phyloP scores from a whole-genome alignment of 2,888 invertebrate genomes.

The Pyrocoelia pectoralis region DNA sequence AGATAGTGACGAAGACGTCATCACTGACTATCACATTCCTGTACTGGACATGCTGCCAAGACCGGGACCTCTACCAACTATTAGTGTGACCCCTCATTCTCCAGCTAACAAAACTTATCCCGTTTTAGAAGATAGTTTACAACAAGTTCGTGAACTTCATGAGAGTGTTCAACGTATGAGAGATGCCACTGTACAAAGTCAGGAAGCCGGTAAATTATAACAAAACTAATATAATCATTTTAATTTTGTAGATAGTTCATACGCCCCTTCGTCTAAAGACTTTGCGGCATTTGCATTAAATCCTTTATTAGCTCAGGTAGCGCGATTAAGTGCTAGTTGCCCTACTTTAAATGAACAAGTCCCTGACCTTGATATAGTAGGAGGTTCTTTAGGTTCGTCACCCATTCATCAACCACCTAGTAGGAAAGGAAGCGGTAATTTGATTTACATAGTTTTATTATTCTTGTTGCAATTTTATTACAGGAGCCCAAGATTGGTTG shows the following conservation, averaged over 20 bases:
- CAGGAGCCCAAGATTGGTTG: conserved; percentile 59
- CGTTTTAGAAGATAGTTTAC: conserved; percentile 75
- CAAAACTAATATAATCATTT: background rate
- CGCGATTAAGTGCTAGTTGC: conserved; percentile 76
- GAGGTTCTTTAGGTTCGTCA: conserved; percentile 60
- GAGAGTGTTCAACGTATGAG: conserved; percentile 82
- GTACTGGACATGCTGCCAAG: conserved; percentile 48
- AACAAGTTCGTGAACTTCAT: conserved; percentile 77
- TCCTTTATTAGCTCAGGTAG: conserved; percentile 56
- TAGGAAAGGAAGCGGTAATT: conserved; percentile 68
- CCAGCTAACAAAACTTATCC: conserved; percentile 78
- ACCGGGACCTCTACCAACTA: conserved; percentile 72
- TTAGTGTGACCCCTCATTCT: conserved; percentile 89
- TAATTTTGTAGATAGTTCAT: conserved; percentile 36
- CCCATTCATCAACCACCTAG: conserved; percentile 64
- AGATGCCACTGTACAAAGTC: conserved; percentile 65
- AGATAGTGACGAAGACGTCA: conserved; percentile 82
- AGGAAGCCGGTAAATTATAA: background rate
- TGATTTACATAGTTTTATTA: background rate
- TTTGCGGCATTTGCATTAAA: conserved; percentile 56
- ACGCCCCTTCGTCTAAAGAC: conserved; percentile 48
- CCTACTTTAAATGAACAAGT: conserved; percentile 70
- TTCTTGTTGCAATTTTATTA: background rate
- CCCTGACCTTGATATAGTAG: conserved; percentile 57
- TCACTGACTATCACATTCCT: conserved; percentile 72